A percentile compares a stretch with the other conserved stretches of the same genome.
phyloP scores from a whole-genome alignment of 2,113 vertebrate species.

The Cyanoderma ruficeps region DNA sequence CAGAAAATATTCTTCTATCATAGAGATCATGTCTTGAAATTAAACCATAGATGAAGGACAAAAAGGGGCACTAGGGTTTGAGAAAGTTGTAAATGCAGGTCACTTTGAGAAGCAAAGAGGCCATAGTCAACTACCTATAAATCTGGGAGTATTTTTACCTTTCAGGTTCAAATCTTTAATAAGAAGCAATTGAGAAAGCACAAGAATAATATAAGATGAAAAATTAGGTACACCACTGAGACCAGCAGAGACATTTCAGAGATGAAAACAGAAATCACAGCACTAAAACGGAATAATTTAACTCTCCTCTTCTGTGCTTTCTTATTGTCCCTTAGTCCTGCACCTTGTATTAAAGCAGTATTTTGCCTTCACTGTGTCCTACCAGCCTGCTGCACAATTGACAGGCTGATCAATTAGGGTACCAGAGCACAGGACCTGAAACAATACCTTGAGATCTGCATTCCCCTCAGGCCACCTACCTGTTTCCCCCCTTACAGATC shows the following conservation, averaged over 20 bases:
- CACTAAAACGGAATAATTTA: background rate
- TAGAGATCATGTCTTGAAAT: background rate
- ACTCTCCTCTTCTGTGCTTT: background rate
- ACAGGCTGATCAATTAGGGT: background rate
- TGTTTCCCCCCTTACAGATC: background rate
- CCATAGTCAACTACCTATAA: background rate
- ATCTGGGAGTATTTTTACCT: background rate
- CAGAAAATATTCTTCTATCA: background rate
- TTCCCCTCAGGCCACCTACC: accelerated
- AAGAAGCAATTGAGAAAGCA: background rate
- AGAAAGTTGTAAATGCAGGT: background rate
- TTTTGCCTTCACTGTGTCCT: background rate
- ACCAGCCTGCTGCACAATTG: background rate
- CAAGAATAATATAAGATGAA: background rate
- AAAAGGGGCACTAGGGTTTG: background rate
- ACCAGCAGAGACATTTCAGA: background rate
- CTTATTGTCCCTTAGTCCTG: background rate
- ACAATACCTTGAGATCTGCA: background rate
- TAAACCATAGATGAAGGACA: background rate
- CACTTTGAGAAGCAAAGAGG: background rate
- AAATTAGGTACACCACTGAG: background rate
- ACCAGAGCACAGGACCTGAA: background rate
- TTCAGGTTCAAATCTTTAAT: background rate
- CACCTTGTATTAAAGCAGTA: background rate
- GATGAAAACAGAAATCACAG: background rate